phyloP scores from a whole-genome alignment of 1,140 invertebrate species.

The Pseudomyrmex dendroicus region DNA sequence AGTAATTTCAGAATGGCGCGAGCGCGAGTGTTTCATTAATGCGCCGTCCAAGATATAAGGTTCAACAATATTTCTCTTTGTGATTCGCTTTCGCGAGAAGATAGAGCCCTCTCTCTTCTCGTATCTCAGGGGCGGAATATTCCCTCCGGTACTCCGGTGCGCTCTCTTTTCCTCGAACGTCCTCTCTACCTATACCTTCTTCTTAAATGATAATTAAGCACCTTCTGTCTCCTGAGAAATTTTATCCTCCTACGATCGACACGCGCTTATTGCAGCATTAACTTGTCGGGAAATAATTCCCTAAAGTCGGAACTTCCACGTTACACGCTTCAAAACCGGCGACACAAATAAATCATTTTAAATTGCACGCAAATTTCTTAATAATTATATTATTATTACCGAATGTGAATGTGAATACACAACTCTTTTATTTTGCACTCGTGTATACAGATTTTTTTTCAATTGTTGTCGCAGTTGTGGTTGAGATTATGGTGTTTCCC shows the following conservation, averaged over 20 bases:
- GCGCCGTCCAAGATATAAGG: conserved; percentile 60
- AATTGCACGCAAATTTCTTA: background rate
- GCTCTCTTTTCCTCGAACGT: background rate
- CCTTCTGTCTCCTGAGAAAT: conserved; percentile 34
- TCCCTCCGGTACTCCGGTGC: background rate
- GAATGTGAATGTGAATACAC: too few species aligned
- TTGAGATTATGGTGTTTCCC: conserved; percentile 32
- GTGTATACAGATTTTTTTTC: too few species aligned
- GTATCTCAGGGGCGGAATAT: conserved; percentile 41
- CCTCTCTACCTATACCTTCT: conserved; percentile 16
- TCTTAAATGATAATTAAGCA: conserved; percentile 55
- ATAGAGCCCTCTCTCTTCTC: conserved; percentile 15
- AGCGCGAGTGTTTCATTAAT: conserved; percentile 61
- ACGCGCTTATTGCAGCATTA: conserved; percentile 8
- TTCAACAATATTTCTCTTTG: conserved; percentile 62
- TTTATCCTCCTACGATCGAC: conserved; percentile 44
- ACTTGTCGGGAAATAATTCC: background rate
- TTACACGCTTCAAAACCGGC: background rate
- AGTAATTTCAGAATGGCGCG: conserved; percentile 61
- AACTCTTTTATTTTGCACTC: too few species aligned
- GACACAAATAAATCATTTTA: background rate
- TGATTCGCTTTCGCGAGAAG: conserved; percentile 58
- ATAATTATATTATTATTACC: background rate
- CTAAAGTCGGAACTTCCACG: background rate
- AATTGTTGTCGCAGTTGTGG: conserved; percentile 8